Evolutionary conservation across 2,888 invertebrate species (phyloP), one percentile per base, ranked within the genome.

Genomic region (Coelogynopora nodosa): DNA sequence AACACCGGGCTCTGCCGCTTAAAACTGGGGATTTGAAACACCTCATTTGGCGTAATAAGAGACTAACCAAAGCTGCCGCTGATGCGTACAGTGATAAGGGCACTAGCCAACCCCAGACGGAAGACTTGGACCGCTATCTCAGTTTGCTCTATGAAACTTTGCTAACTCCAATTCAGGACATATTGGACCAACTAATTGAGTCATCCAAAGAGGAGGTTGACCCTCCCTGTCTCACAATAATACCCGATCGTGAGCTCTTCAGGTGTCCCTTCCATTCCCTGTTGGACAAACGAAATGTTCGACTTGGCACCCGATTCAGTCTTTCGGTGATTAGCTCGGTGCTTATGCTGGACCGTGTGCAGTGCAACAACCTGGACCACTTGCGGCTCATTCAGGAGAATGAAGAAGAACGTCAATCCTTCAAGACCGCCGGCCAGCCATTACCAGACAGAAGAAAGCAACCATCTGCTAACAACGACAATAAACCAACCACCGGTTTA

Each of bases 191-290:
- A 2, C 30, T 82, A n/a, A 27, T 31, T 18, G 29, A 2, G 31
- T 2, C 10, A 2, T 5, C 1, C 30, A 80, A 80, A 28, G 5
- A 10, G 5, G 26, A 5, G 5, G 5, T 5, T 80, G 30, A 29
- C 28, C 2, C 23, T 27, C 82, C 82, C 1, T 18, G 30, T 1
- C 82, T 82, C 10, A 82, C 31, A 30, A 82, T 82, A 13, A 31
- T 82, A 5, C 82, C 82, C 82, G 82, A 82, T 82, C 30, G 31
- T 2, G 30, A 31, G n/a, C 82, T 82, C 10, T 82, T 31, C 23
- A 2, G n/a, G 30, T 82, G 82, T n/a, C 82, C 82, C 10, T 82
- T 82, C 29, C 23, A 82, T 23, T 2, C 29, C 18, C 27, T 82
- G 30, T 28, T 30, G 5, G 31, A 82, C 27, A 82, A 31, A 82